Conservation (phyloP, 1,140 invertebrate genomes). For the Tetramorium parvispinum region DNA sequence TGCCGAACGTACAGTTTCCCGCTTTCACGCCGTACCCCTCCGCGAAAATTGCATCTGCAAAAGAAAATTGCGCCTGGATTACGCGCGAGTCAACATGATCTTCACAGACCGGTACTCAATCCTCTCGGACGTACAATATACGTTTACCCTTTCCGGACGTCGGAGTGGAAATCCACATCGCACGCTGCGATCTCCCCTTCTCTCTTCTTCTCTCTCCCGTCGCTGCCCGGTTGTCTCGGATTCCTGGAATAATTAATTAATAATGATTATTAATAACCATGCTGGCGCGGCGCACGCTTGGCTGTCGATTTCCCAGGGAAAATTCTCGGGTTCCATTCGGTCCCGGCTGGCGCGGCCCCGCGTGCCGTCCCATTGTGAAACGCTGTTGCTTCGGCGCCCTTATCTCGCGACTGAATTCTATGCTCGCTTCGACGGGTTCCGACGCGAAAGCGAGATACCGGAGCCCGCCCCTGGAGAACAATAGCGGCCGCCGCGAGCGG, state of each 20-base stretch:
- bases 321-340: too few species aligned
- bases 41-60: background rate
- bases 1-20: slow-evolving; percentile 3
- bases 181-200: background rate
- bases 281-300: background rate
- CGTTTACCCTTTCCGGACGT: background rate
- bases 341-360: background rate
- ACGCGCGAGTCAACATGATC: background rate
- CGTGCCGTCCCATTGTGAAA: background rate
- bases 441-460: background rate
- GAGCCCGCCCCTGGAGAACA: background rate
- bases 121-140: background rate
- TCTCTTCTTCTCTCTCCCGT: background rate
- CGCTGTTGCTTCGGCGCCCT: background rate
- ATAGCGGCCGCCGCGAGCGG: background rate
- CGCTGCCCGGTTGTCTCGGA: background rate
- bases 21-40: background rate
- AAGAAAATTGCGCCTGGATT: background rate
- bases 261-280: background rate
- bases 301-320: too few species aligned
- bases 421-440: background rate
- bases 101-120: background rate
- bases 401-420: slow-evolving; percentile 12
- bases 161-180: background rate
- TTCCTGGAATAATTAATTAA: background rate